Conservation (phyloP, 2,113 vertebrate species). For the Mellivora capensis region DNA sequence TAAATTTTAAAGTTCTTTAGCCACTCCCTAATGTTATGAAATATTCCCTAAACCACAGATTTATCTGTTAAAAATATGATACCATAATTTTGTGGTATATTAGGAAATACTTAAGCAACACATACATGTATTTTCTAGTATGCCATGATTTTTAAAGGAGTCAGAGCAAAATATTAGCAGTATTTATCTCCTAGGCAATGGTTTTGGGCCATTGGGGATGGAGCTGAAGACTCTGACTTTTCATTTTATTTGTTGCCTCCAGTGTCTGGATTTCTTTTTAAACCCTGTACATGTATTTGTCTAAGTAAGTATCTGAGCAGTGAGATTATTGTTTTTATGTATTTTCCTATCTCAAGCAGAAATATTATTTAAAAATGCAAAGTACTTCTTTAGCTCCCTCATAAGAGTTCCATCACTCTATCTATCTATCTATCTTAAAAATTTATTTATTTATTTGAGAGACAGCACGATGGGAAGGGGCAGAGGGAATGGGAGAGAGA, state of each 20-base stretch:
- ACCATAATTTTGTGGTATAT: neutral
- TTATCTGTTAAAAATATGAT: conserved; percentile 4
- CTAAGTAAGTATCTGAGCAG: neutral
- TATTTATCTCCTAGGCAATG: neutral
- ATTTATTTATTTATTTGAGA: neutral
- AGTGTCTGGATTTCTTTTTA: neutral
- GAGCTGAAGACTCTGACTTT: neutral
- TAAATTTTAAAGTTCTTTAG: neutral
- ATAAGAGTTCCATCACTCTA: neutral
- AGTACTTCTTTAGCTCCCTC: neutral
- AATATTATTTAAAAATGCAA: conserved; percentile 2
- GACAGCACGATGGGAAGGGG: neutral
- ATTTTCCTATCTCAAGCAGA: neutral
- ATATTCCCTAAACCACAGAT: neutral
- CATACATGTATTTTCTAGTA: neutral
- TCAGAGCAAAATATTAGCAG: neutral
- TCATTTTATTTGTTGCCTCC: neutral
- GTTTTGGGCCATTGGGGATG: neutral
- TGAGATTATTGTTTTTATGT: neutral
- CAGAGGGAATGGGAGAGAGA: neutral
- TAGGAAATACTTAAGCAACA: neutral
- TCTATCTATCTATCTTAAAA: neutral
- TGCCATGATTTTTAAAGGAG: neutral
- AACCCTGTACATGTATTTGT: neutral
- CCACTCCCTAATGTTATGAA: neutral